phyloP scores from a whole-genome alignment of 2,888 invertebrate genomes.

The Helicoverpa assulta region DNA sequence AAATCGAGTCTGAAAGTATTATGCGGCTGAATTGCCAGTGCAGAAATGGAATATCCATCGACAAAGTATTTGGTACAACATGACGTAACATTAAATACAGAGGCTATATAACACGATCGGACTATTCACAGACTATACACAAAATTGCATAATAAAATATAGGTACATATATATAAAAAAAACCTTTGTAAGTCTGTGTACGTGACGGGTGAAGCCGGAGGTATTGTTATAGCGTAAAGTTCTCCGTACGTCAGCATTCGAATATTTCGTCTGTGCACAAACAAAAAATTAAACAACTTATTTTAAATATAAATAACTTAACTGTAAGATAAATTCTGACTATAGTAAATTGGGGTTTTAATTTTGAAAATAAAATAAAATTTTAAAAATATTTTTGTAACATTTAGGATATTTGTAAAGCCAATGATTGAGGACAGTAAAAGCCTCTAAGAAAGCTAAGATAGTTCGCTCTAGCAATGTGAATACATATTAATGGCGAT shows the following conservation, averaged over 20 bases:
- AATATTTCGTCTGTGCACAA: slow-evolving; percentile 86
- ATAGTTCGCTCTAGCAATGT: not conserved
- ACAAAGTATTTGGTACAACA: slow-evolving; percentile 4
- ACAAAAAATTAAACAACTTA: slow-evolving; percentile 69
- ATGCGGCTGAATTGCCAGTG: not conserved
- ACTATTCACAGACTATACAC: slow-evolving; percentile 42
- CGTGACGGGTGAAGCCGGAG: slow-evolving; percentile 76
- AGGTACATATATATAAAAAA: slow-evolving; percentile 57
- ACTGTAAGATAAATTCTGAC: slow-evolving; percentile 15
- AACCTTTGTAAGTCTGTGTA: slow-evolving; percentile 77
- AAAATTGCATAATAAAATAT: slow-evolving; percentile 27
- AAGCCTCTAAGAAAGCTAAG: slow-evolving; percentile 1
- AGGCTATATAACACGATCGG: slow-evolving; percentile 6
- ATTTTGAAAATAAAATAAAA: not conserved
- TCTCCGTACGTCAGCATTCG: slow-evolving; percentile 83
- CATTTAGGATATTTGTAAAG: slow-evolving; percentile 15
- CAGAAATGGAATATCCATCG: not conserved
- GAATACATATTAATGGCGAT: slow-evolving; percentile 21
- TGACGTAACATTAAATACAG: slow-evolving; percentile 7
- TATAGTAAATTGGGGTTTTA: not conserved
- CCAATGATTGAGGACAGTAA: not conserved
- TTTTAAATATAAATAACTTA: slow-evolving; percentile 32
- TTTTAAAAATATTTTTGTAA: not conserved
- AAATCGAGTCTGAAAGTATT: too few species aligned
- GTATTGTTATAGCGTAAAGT: slow-evolving; percentile 73